phyloP scores from a whole-genome alignment of 2,888 invertebrate genomes.

The Drosophila ustulata region DNA sequence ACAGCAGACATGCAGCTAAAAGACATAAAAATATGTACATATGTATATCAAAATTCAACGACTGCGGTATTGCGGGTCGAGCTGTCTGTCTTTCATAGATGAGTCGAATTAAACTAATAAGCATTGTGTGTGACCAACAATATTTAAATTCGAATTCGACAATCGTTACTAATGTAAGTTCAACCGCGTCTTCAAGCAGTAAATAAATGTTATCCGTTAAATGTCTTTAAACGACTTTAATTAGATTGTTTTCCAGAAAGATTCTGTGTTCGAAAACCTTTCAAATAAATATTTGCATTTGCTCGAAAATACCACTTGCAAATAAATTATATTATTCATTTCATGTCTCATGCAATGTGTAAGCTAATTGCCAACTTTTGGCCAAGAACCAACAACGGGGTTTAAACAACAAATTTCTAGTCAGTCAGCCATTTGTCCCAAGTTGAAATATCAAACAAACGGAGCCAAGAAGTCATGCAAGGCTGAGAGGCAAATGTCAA shows the following conservation, averaged over 20 bases:
- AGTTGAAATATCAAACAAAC: slow-evolving; percentile 43
- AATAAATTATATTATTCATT: neutral
- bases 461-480: slow-evolving; percentile 29
- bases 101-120: too few relatives aligned
- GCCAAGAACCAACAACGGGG: neutral
- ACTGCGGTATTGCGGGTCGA: too few relatives aligned
- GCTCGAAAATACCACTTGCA: neutral
- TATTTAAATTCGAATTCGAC: too few relatives aligned
- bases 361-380: slow-evolving; percentile 6
- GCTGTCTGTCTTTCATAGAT: too few relatives aligned
- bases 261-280: too few relatives aligned
- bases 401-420: slow-evolving; percentile 5
- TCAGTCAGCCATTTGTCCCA: slow-evolving; percentile 18
- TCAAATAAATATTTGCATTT: neutral
- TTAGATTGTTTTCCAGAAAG: neutral
- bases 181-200: too few relatives aligned
- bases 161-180: neutral
- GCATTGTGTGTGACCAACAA: too few relatives aligned
- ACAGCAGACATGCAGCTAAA: too few relatives aligned
- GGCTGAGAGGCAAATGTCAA: slow-evolving; percentile 54
- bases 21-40: too few relatives aligned
- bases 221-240: neutral
- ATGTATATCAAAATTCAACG: too few relatives aligned
- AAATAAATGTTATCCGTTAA: too few relatives aligned
- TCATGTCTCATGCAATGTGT: neutral